Evolutionary conservation across 2,113 vertebrate species (phyloP), one percentile per base, ranked within the genome.

Genomic region (Lota lota): DNA sequence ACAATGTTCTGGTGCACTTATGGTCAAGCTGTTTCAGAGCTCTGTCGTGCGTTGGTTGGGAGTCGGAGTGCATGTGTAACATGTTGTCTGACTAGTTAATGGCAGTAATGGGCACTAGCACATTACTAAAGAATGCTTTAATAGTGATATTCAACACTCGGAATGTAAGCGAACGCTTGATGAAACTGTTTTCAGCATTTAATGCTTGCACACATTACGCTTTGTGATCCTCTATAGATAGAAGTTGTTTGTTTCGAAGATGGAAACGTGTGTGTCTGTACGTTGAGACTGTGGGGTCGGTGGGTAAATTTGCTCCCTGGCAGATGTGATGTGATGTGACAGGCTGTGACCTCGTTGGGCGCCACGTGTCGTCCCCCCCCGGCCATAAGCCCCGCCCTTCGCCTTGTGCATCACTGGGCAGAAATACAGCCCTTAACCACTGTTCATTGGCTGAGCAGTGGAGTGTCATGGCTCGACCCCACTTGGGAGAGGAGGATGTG

Each of bases 311-410:
- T 79, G 83, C 79, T 77, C 68, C 0, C 71, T 5, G 72, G 67
- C 76, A 82, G 88, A 90, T 72, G 81, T 79, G 88, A 91, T 88
- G 70, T 59, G 18, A 65, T 36, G 71, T 77, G 90, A 90, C 88
- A 87, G 61, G 62, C 80, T 1, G 50, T 66, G 74, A 66, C 71
- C 87, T 86, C 78, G 64, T 83, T 81, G 81, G 79, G 65, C 1
- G 69, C 76, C 83, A 85, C 86, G 79, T 85, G 87, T 33, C 28
- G 28, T 40, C 75, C 67, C 22, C 62, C 47, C 4, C 53, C 53
- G 10, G 2, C 57, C 36, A 12, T 59, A 65, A 72, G 78, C 78
- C 68, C 82, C 83, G 66, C 78, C 77, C 54, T 51, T 61, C 50
- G 50, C 17, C 59, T 66, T 16, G 21, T 75, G 58, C 72, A 77